These are phyloP conservation scores for Pseudopleuronectes americanus DNA, from an alignment of 2,797 vertebrate genomes.

Conservation along the genomic window DNA sequence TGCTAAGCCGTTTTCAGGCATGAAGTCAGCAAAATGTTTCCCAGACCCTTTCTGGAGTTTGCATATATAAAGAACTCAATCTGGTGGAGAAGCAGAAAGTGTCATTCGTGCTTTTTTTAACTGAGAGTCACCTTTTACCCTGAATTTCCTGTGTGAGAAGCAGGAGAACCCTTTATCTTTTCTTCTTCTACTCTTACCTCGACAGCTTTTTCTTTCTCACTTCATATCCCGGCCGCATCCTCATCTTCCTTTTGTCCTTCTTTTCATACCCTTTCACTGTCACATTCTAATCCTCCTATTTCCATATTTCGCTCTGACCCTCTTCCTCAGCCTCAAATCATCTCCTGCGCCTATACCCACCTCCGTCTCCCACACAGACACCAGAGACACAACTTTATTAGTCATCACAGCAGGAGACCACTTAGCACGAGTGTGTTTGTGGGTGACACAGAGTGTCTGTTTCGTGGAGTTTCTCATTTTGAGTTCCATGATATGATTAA, in stretches of 20 bases:
- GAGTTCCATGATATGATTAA: slow-evolving; percentile 44
- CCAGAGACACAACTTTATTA: slow-evolving; percentile 58
- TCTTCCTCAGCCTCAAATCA: slow-evolving; percentile 34
- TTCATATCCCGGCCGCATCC: too few relatives aligned
- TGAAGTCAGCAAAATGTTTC: too few relatives aligned
- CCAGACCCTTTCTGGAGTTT: neutral
- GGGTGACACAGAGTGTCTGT: slow-evolving; percentile 38
- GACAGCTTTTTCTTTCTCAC: too few relatives aligned
- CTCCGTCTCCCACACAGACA: slow-evolving; percentile 50
- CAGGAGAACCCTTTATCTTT: neutral
- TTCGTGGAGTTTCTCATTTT: slow-evolving; percentile 42
- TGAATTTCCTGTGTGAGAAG: slow-evolving; percentile 9
- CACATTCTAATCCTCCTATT: slow-evolving; percentile 1
- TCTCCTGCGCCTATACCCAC: slow-evolving; percentile 36
- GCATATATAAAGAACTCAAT: neutral
- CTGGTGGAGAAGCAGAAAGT: neutral
- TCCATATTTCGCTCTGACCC: slow-evolving; percentile 1
- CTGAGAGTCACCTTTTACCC: slow-evolving; percentile 1
- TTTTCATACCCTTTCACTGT: slow-evolving; percentile 6
- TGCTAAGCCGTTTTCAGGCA: neutral
- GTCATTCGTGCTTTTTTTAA: neutral
- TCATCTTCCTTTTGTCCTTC: neutral
- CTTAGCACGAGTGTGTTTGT: slow-evolving; percentile 43
- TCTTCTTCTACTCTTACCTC: neutral
- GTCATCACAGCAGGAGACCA: slow-evolving; percentile 61